Evolutionary conservation across 2,888 invertebrate species (phyloP).

Genomic region (Exephanes ischioxanthus): DNA sequence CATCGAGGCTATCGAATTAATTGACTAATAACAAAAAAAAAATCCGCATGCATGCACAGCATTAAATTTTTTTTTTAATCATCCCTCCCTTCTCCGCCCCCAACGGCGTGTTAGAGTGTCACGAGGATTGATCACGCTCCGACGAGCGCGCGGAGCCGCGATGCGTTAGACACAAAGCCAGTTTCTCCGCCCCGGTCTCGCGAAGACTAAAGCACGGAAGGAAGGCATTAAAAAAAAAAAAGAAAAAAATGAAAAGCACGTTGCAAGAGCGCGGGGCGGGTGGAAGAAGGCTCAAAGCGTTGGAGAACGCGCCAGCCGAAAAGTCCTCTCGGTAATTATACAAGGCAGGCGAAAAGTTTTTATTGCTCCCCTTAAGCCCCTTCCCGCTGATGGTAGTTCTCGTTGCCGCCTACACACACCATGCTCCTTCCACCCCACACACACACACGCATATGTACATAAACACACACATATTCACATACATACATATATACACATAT

Average conservation of each 20-base stretch:
- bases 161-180: constrained; percentile 44
- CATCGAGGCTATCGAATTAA: neutral
- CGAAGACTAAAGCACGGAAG: constrained; percentile 23
- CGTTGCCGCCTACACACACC: constrained; percentile 35
- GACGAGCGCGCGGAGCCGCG: neutral
- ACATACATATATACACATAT: neutral
- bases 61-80: neutral
- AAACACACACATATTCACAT: constrained; percentile 2
- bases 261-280: constrained; percentile 16
- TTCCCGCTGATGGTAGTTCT: constrained; percentile 40
- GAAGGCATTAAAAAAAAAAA: neutral
- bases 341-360: constrained; percentile 68
- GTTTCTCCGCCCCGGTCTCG: constrained; percentile 17
- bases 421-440: neutral
- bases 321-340: constrained; percentile 67
- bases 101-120: neutral
- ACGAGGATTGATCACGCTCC: constrained; percentile 31
- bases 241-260: constrained; percentile 4
- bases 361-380: constrained; percentile 63
- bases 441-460: neutral
- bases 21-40: neutral
- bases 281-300: constrained; percentile 36
- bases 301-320: constrained; percentile 54
- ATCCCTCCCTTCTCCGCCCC: too few relatives aligned
- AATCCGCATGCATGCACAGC: neutral